Percentiles rank a stretch among this genome's conserved stretches.
phyloP scores from a whole-genome alignment of 2,113 vertebrate genomes.

The Oplegnathus fasciatus region DNA sequence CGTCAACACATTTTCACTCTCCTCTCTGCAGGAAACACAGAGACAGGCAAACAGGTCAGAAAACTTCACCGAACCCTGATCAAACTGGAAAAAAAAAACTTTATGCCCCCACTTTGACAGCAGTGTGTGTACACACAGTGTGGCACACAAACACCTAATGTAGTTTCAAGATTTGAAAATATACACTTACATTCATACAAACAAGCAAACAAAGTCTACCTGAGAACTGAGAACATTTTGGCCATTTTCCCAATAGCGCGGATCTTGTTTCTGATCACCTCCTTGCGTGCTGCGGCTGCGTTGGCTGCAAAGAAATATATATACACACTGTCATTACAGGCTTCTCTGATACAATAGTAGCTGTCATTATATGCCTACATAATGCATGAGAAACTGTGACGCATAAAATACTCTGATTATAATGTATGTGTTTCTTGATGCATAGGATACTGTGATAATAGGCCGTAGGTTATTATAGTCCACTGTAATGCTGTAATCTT shows the following conservation, averaged over 20 bases:
- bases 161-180: background rate
- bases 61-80: conserved; percentile 35
- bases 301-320: conserved; percentile 80
- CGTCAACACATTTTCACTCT: conserved; percentile 90
- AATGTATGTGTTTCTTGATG: background rate
- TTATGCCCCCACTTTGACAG: background rate
- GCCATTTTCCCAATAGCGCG: conserved; percentile 90
- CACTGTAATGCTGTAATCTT: too few species aligned
- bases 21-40: conserved; percentile 83
- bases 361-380: background rate
- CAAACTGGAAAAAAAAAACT: conserved; percentile 18
- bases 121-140: background rate
- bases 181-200: background rate
- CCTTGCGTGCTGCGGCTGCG: conserved; percentile 87
- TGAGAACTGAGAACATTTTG: conserved; percentile 89
- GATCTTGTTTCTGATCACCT: conserved; percentile 90
- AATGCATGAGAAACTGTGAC: background rate
- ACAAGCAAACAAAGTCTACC: conserved; percentile 68
- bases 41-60: conserved; percentile 52
- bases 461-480: background rate
- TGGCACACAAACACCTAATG: background rate
- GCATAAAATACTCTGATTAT: background rate
- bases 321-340: background rate
- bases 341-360: background rate
- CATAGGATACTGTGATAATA: background rate